These are phyloP conservation scores for Palythoa heliodiscus DNA, from an alignment of 92 coral and sea anemone species.

Conservation along the genomic window DNA sequence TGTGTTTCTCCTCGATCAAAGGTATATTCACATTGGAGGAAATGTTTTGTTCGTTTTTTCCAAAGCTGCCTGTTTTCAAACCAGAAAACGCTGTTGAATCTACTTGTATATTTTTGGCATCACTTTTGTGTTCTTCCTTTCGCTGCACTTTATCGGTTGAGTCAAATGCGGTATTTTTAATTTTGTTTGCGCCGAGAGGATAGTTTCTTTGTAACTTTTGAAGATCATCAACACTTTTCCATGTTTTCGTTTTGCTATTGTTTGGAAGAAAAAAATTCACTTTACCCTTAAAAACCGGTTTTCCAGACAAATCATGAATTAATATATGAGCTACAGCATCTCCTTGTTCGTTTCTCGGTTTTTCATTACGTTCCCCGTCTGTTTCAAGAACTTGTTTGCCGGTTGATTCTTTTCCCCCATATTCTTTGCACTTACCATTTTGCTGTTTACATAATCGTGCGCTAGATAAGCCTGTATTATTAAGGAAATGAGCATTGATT, in stretches of 20 bases:
- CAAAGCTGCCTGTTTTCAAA: neutral
- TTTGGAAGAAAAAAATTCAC: slow-evolving; percentile 40
- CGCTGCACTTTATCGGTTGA: neutral
- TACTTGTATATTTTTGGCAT: neutral
- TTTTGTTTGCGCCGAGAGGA: neutral
- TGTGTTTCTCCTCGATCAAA: slow-evolving; percentile 19
- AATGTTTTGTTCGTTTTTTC: slow-evolving; percentile 4
- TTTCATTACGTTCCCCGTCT: neutral
- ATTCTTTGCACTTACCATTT: neutral
- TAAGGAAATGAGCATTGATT: neutral
- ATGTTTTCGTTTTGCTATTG: neutral
- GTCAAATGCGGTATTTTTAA: neutral
- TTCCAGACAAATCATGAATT: slow-evolving; percentile 34
- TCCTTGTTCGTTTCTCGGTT: neutral
- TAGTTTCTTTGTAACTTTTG: neutral
- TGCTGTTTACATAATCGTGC: neutral
- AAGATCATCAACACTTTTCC: neutral
- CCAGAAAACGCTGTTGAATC: slow-evolving; percentile 1
- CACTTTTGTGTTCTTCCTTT: neutral
- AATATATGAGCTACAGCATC: slow-evolving; percentile 25
- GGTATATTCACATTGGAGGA: neutral
- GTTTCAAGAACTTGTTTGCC: neutral
- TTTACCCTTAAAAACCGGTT: slow-evolving; percentile 38
- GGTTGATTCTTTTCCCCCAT: neutral
- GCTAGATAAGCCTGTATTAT: neutral